Evolutionary conservation across 2,888 invertebrate genomes (phyloP).

Genomic region (Hymenopus coronatus): DNA sequence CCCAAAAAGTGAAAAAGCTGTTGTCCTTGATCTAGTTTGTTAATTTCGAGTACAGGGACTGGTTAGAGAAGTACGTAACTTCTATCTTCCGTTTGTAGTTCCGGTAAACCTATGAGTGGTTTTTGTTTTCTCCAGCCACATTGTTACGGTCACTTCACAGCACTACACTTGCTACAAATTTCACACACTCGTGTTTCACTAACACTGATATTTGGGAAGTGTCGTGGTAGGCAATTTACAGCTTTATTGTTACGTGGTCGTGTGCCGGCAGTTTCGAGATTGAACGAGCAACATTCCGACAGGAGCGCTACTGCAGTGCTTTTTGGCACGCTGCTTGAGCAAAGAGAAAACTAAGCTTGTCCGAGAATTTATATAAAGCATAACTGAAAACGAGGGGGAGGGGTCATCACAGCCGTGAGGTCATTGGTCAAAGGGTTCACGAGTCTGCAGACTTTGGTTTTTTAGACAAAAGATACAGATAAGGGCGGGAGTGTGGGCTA

Average conservation of each 20-base stretch:
- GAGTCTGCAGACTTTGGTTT: background rate
- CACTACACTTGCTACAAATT: background rate
- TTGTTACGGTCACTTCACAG: background rate
- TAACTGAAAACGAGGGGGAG: background rate
- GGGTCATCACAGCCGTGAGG: background rate
- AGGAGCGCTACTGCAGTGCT: background rate
- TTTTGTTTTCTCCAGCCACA: background rate
- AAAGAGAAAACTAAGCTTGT: background rate
- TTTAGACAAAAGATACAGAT: background rate
- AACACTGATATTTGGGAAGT: background rate
- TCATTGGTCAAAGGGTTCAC: background rate
- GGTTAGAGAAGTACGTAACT: background rate
- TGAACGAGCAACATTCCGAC: background rate
- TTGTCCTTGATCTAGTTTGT: background rate
- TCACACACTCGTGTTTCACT: background rate
- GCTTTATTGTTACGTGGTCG: background rate
- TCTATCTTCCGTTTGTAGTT: background rate
- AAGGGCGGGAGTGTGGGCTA: background rate
- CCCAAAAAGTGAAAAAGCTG: background rate
- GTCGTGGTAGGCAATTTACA: background rate
- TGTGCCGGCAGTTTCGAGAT: background rate
- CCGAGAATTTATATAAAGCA: background rate
- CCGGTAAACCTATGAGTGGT: background rate
- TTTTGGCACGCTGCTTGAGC: background rate
- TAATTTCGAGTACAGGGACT: background rate